Evolutionary conservation across 2,797 vertebrate genomes (phyloP).

Genomic region (Ibycter americanus): DNA sequence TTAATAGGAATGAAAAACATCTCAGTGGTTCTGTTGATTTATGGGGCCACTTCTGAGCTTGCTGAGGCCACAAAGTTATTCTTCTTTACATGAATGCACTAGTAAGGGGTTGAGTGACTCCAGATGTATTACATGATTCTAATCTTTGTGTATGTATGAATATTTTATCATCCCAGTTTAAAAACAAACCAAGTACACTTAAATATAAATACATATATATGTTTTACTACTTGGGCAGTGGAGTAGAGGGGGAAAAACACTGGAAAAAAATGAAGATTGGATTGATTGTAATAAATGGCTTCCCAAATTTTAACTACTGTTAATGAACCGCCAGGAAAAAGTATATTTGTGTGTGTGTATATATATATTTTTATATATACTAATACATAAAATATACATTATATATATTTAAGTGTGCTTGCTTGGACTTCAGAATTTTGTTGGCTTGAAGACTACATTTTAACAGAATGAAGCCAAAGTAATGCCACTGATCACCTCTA

Average conservation of each 20-base stretch:
- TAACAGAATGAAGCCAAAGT: background rate
- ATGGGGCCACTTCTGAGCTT: background rate
- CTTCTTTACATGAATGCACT: background rate
- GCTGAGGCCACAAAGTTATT: background rate
- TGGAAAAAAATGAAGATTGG: background rate
- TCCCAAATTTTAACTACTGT: background rate
- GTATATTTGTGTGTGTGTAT: background rate
- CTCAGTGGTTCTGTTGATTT: constrained; percentile 1
- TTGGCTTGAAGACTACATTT: background rate
- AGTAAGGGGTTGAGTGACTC: background rate
- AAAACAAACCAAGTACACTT: background rate
- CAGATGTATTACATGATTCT: background rate
- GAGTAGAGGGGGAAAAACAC: background rate
- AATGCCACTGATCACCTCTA: background rate
- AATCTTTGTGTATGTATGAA: background rate
- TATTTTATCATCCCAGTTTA: background rate
- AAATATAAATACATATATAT: background rate
- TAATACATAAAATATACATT: background rate
- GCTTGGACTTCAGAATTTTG: background rate
- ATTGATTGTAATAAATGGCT: background rate
- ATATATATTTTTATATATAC: background rate
- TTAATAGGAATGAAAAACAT: constrained; percentile 1
- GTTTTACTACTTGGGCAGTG: background rate
- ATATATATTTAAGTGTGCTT: background rate
- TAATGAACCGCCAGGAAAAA: background rate